Percentiles rank a stretch among this genome's conserved stretches.
phyloP scores from a whole-genome alignment of 2,888 invertebrate genomes.

The Amphipyra tragopoginis region DNA sequence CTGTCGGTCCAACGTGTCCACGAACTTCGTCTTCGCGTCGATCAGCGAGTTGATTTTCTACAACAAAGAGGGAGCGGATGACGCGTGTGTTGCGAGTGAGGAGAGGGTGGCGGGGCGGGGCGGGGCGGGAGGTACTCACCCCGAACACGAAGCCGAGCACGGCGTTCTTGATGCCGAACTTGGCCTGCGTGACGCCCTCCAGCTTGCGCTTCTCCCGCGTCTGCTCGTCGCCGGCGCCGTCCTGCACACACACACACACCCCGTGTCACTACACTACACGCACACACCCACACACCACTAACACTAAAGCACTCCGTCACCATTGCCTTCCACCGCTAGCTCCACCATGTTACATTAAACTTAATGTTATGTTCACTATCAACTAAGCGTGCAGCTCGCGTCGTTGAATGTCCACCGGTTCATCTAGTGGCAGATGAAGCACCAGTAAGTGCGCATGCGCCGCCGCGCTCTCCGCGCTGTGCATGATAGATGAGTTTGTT shows the following conservation, averaged over 20 bases:
- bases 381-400: background rate
- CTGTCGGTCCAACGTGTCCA: constrained; percentile 92
- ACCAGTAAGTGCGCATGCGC: no score
- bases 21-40: constrained; percentile 94
- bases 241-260: constrained; percentile 82
- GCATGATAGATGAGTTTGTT: no score
- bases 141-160: constrained; percentile 95
- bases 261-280: constrained; percentile 51
- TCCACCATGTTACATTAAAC: constrained; percentile 19
- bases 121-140: constrained; percentile 88
- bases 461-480: no score
- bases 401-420: no score
- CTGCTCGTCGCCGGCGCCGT: constrained; percentile 82
- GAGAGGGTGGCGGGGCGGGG: background rate
- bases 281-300: constrained; percentile 56
- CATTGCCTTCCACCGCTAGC: constrained; percentile 55
- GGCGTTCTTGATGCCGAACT: constrained; percentile 94
- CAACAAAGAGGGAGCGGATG: constrained; percentile 66
- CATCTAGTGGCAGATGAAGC: no score
- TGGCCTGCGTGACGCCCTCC: constrained; percentile 90
- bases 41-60: constrained; percentile 96
- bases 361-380: constrained; percentile 8
- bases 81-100: constrained; percentile 18
- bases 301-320: constrained; percentile 53
- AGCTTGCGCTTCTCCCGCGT: constrained; percentile 93